A percentile compares a stretch with the other conserved stretches of the same genome.
Conservation (phyloP, 2,797 vertebrate genomes). For the Acanthurus tractus region DNA sequence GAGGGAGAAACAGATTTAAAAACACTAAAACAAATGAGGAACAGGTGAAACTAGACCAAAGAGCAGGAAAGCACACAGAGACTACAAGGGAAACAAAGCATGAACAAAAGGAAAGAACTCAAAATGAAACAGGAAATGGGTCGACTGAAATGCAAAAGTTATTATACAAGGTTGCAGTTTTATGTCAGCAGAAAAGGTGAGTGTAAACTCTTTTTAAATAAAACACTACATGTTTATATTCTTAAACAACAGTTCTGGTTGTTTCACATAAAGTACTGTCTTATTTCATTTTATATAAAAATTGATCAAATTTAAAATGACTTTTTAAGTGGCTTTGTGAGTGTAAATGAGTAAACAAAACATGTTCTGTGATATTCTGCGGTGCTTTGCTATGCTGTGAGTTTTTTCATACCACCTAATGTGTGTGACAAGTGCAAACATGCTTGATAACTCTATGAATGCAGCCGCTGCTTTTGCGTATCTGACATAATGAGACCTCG, state of each 20-base stretch:
- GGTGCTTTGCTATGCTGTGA: slow-evolving; percentile 30
- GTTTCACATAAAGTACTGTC: background rate
- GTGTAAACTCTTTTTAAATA: background rate
- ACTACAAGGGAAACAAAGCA: too few relatives aligned
- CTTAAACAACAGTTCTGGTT: background rate
- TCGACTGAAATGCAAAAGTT: too few relatives aligned
- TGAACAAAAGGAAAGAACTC: too few relatives aligned
- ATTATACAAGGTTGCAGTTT: too few relatives aligned
- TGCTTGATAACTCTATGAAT: slow-evolving; percentile 64
- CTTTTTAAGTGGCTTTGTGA: background rate
- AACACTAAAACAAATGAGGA: too few relatives aligned
- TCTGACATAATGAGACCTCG: slow-evolving; percentile 69
- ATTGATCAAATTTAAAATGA: background rate
- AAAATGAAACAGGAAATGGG: too few relatives aligned
- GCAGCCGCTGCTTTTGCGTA: slow-evolving; percentile 52
- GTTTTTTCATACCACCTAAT: slow-evolving; percentile 51
- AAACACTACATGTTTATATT: background rate
- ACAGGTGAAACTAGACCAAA: too few relatives aligned
- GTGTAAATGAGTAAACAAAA: background rate
- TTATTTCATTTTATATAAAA: background rate
- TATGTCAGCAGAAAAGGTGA: background rate
- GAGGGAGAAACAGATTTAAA: too few relatives aligned
- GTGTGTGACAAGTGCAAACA: slow-evolving; percentile 54
- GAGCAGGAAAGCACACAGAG: too few relatives aligned
- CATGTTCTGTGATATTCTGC: slow-evolving; percentile 23